A percentile compares a stretch with the other conserved stretches of the same genome.
These are phyloP conservation scores for Tenebrio molitor DNA, from an alignment of 1,140 invertebrate species.

Conservation along the genomic window DNA sequence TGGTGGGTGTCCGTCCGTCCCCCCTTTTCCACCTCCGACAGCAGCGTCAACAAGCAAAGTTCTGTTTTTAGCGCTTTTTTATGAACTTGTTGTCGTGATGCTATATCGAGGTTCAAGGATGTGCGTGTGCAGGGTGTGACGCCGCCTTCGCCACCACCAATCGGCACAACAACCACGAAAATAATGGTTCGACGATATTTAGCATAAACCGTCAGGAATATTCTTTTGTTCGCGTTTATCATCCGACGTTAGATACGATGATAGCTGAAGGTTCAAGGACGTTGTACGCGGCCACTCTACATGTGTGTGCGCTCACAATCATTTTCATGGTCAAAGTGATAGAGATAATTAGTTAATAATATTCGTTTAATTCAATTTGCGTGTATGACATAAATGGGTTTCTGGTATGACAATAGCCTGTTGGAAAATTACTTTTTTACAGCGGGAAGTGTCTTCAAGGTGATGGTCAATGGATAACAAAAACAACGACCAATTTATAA, in stretches of 20 bases:
- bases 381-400: slow-evolving; percentile 51
- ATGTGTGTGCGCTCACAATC: slow-evolving; percentile 20
- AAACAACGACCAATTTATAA: slow-evolving; percentile 26
- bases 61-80: slow-evolving; percentile 48
- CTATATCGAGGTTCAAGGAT: slow-evolving; percentile 43
- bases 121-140: slow-evolving; percentile 25
- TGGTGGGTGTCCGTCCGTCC: slow-evolving; percentile 48
- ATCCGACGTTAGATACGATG: slow-evolving; percentile 2
- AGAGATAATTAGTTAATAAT: slow-evolving; percentile 54
- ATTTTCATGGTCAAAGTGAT: slow-evolving; percentile 54
- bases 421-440: slow-evolving; percentile 45
- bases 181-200: slow-evolving; percentile 33
- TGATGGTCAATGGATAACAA: slow-evolving; percentile 39
- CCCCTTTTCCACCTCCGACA: slow-evolving; percentile 33
- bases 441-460: slow-evolving; percentile 48
- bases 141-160: slow-evolving; percentile 10
- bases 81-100: slow-evolving; percentile 48
- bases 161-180: slow-evolving; percentile 15
- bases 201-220: background rate
- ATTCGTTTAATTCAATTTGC: slow-evolving; percentile 53
- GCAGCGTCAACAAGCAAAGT: slow-evolving; percentile 30
- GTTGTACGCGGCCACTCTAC: background rate
- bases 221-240: slow-evolving; percentile 40
- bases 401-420: slow-evolving; percentile 40
- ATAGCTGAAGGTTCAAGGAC: slow-evolving; percentile 46